Conservation (phyloP, 2,888 invertebrate genomes). For the Xestia rhomboidea region DNA sequence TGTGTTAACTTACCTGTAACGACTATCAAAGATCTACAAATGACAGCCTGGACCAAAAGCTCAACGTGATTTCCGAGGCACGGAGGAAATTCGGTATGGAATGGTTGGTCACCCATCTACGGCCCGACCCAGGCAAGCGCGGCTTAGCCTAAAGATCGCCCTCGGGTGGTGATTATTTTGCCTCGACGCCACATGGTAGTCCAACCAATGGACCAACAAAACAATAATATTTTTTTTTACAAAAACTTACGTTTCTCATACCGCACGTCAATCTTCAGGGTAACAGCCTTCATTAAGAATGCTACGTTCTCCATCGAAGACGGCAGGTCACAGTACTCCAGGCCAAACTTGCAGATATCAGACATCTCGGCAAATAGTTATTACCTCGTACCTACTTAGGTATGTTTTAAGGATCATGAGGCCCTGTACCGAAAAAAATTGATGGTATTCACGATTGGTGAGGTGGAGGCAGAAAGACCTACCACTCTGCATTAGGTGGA, state of each 20-base stretch:
- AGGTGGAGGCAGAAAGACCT: too few relatives aligned
- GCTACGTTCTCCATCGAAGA: constrained; percentile 67
- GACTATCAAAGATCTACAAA: background rate
- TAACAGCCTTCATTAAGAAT: constrained; percentile 58
- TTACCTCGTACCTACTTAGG: background rate
- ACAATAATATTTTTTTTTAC: background rate
- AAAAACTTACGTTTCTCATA: constrained; percentile 57
- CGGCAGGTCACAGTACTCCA: constrained; percentile 65
- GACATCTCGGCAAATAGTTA: background rate
- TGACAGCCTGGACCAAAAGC: background rate
- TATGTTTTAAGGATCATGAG: background rate
- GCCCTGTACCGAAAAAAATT: background rate
- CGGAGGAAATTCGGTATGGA: background rate
- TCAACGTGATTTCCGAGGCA: background rate
- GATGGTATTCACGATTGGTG: background rate
- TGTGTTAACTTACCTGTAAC: too few relatives aligned
- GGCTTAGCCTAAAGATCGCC: background rate
- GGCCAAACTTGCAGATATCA: constrained; percentile 56
- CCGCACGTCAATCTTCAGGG: constrained; percentile 65
- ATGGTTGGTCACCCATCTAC: too few relatives aligned
- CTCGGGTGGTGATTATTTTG: background rate
- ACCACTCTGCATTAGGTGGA: background rate
- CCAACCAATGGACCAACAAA: background rate
- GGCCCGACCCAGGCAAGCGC: background rate
- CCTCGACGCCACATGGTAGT: background rate